These are phyloP conservation scores for Heliconius hermathena DNA, from an alignment of 1,140 invertebrate genomes.

Conservation along the genomic window DNA sequence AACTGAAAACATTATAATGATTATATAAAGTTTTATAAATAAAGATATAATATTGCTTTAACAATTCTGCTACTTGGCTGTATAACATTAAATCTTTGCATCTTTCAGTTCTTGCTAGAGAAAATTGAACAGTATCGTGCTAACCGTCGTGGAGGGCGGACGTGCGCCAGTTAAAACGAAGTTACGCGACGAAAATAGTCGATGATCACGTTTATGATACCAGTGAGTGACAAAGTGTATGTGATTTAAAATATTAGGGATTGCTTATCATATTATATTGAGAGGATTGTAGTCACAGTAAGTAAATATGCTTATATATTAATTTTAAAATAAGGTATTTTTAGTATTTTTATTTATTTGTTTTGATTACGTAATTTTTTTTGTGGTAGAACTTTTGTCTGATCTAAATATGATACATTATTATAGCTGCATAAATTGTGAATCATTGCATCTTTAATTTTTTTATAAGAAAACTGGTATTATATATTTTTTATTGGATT, in stretches of 20 bases:
- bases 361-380: constrained; percentile 1
- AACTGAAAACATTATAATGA: neutral
- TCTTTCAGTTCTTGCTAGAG: constrained; percentile 25
- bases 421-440: too few relatives aligned
- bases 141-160: constrained; percentile 24
- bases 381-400: neutral
- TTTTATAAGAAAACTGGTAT: too few relatives aligned
- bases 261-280: neutral
- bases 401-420: neutral
- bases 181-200: constrained; percentile 40
- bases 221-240: constrained; percentile 25
- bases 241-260: constrained; percentile 9
- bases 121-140: constrained; percentile 35
- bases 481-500: too few relatives aligned
- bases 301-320: neutral
- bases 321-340: neutral
- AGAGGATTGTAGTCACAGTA: constrained; percentile 21
- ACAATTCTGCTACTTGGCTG: constrained; percentile 34
- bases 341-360: neutral
- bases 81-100: constrained; percentile 33
- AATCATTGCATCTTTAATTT: too few relatives aligned
- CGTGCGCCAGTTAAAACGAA: constrained; percentile 26
- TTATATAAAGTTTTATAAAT: neutral
- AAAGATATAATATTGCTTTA: constrained; percentile 23
- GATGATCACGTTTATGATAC: constrained; percentile 13